A percentile compares a stretch with the other conserved stretches of the same genome.
phyloP scores from a whole-genome alignment of 2,888 invertebrate genomes.

The Melanotus villosus region DNA sequence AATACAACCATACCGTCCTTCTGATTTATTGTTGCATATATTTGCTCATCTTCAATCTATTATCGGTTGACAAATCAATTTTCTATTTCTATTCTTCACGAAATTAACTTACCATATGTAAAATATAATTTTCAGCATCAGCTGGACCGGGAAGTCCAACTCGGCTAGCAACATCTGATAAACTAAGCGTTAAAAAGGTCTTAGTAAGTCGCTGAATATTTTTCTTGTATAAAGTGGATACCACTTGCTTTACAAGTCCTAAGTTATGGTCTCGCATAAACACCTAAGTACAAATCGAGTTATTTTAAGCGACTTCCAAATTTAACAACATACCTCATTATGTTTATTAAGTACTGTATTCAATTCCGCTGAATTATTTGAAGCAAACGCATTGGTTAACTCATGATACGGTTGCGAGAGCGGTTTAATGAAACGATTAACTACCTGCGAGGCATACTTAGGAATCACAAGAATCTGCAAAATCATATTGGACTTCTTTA shows the following conservation, averaged over 20 bases:
- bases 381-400: conserved; percentile 84
- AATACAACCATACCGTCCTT: conserved; percentile 99
- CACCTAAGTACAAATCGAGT: conserved; percentile 60
- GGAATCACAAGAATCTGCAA: conserved; percentile 77
- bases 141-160: conserved; percentile 87
- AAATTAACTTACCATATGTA: conserved; percentile 85
- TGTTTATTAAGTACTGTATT: conserved; percentile 81
- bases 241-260: conserved; percentile 87
- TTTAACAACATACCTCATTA: conserved; percentile 72
- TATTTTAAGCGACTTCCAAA: background rate
- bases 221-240: conserved; percentile 92
- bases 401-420: conserved; percentile 91
- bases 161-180: conserved; percentile 90
- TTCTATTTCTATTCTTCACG: too few species aligned
- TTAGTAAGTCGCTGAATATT: conserved; percentile 97
- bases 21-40: conserved; percentile 97
- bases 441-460: conserved; percentile 93
- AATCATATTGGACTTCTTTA: background rate
- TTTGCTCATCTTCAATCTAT: conserved; percentile 96
- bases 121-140: conserved; percentile 94
- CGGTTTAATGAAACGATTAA: conserved; percentile 87
- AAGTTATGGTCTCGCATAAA: conserved; percentile 85
- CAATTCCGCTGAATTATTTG: conserved; percentile 81
- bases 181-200: conserved; percentile 91
- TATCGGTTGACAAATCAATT: too few species aligned